Evolutionary conservation across 2,888 invertebrate genomes (phyloP).

Genomic region (Netelia virgata): DNA sequence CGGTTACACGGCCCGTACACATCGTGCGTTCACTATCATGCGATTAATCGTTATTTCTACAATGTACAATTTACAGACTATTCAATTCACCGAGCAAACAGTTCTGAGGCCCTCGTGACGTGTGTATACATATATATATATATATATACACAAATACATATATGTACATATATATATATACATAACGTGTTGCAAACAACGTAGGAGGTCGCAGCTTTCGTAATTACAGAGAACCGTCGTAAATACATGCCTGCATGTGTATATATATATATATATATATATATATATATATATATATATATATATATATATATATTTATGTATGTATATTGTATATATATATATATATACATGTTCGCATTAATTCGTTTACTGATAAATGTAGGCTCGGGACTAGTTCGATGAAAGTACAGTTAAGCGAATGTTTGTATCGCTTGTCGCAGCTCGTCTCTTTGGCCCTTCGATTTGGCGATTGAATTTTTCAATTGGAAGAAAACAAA

Average conservation of each 20-base stretch:
- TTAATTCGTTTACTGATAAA: background rate
- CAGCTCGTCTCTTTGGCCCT: conserved; percentile 49
- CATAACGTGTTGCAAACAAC: background rate
- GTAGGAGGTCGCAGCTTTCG: conserved; percentile 15
- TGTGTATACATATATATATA: background rate
- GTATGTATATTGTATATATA: conserved; percentile 66
- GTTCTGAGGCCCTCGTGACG: conserved; percentile 60
- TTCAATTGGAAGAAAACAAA: background rate
- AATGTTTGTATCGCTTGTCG: background rate
- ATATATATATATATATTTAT: conserved; percentile 41
- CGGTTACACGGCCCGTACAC: conserved; percentile 36
- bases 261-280: conserved; percentile 68
- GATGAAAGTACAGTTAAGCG: conserved; percentile 29
- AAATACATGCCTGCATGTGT: conserved; percentile 55
- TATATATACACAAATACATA: background rate
- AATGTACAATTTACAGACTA: conserved; percentile 76
- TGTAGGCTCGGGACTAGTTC: conserved; percentile 31
- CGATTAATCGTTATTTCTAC: conserved; percentile 67
- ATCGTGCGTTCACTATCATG: conserved; percentile 65
- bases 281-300: conserved; percentile 70
- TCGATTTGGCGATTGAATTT: conserved; percentile 39
- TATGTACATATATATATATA: background rate
- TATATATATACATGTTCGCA: conserved; percentile 41
- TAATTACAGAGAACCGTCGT: conserved; percentile 16
- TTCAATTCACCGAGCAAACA: conserved; percentile 80